A percentile compares a stretch with the other conserved stretches of the same genome.
phyloP scores from a whole-genome alignment of 1,140 invertebrate species.

The Drosophila obscura region DNA sequence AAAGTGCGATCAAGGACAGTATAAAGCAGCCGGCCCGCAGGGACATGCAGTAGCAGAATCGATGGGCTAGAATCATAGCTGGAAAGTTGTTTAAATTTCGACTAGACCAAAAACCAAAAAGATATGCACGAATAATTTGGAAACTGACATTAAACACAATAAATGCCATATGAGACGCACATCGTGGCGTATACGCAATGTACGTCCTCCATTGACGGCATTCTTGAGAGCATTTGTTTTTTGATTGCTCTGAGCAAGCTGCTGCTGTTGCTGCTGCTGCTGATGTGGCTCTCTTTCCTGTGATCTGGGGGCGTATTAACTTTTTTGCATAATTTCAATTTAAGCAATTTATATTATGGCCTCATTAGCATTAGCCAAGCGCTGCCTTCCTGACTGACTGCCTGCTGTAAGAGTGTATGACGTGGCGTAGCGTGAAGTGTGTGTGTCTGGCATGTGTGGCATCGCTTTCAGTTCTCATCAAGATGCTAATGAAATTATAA shows the following conservation, averaged over 20 bases:
- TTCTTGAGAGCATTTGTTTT: conserved; percentile 20
- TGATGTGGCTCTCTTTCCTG: conserved; percentile 13
- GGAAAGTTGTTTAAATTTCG: too few relatives aligned
- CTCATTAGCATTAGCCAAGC: conserved; percentile 72
- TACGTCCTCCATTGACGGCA: conserved; percentile 25
- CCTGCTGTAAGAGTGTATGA: conserved; percentile 16
- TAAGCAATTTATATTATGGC: conserved; percentile 77
- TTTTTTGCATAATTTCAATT: conserved; percentile 78
- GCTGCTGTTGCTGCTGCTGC: conserved; percentile 32
- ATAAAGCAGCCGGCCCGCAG: too few relatives aligned
- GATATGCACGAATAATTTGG: not conserved
- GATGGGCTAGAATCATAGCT: too few relatives aligned
- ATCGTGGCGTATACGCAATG: conserved; percentile 48
- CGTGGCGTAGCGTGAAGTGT: conserved; percentile 14
- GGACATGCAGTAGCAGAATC: too few relatives aligned
- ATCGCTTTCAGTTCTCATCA: conserved; percentile 65
- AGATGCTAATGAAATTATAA: conserved; percentile 79
- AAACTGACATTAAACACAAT: conserved; percentile 20
- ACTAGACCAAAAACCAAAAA: too few relatives aligned
- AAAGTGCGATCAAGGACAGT: too few relatives aligned
- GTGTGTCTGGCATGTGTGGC: conserved; percentile 41
- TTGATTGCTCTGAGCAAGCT: conserved; percentile 41
- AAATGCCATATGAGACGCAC: not conserved
- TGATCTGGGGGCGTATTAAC: conserved; percentile 46
- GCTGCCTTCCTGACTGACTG: conserved; percentile 9